Evolutionary conservation across 2,113 vertebrate species (phyloP).

Genomic region (Anolis carolinensis): DNA sequence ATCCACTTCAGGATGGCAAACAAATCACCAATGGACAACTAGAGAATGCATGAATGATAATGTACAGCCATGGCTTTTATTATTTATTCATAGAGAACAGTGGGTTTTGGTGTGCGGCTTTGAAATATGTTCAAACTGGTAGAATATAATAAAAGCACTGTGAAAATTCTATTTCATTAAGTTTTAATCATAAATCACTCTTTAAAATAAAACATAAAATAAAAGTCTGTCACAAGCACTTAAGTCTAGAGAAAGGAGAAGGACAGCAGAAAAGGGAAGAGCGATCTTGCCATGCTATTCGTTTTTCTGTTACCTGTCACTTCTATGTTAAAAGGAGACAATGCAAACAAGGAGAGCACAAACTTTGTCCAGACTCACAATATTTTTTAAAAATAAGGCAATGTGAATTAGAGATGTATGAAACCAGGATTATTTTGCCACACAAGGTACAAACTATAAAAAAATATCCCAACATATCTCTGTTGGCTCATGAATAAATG

Average conservation of each 20-base stretch:
- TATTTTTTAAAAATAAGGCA: background rate
- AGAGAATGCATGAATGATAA: conserved; percentile 87
- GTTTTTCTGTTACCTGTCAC: conserved; percentile 58
- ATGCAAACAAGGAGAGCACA: conserved; percentile 54
- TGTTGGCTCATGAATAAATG: conserved; percentile 13
- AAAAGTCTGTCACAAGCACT: conserved; percentile 90
- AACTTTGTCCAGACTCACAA: conserved; percentile 40
- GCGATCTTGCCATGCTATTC: conserved; percentile 72
- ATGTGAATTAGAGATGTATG: conserved; percentile 13
- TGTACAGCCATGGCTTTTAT: conserved; percentile 88
- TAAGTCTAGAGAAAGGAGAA: conserved; percentile 83
- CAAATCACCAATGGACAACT: conserved; percentile 78
- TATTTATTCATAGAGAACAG: conserved; percentile 95
- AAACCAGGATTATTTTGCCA: background rate
- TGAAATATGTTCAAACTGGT: conserved; percentile 95
- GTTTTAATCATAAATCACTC: conserved; percentile 90
- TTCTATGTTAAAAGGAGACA: conserved; percentile 47
- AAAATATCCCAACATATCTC: conserved; percentile 20
- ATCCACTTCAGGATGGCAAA: conserved; percentile 66
- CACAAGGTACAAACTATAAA: conserved; percentile 17
- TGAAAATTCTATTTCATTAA: conserved; percentile 93
- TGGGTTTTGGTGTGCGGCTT: conserved; percentile 89
- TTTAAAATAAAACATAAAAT: conserved; percentile 94
- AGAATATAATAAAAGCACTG: conserved; percentile 90
- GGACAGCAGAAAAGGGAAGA: conserved; percentile 78